These are phyloP conservation scores for Protophormia terraenovae DNA, from an alignment of 2,888 invertebrate genomes.

Conservation along the genomic window DNA sequence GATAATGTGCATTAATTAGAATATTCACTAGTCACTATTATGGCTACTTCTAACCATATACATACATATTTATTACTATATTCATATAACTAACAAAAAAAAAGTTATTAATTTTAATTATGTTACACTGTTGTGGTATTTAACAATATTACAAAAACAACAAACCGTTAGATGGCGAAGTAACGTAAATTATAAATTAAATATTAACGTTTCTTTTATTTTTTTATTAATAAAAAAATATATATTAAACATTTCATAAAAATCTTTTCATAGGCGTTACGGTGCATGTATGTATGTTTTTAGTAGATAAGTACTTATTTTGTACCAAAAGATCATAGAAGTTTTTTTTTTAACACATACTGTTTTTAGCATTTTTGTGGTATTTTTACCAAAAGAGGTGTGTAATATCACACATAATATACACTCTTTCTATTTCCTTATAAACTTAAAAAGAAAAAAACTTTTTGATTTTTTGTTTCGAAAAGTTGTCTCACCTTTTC, in stretches of 20 bases:
- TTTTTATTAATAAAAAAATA: neutral
- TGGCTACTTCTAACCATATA: neutral
- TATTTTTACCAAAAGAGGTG: neutral
- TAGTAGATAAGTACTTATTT: too few relatives aligned
- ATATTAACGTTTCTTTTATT: neutral
- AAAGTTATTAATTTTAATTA: neutral
- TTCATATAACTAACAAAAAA: neutral
- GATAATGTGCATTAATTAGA: neutral
- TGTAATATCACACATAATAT: neutral
- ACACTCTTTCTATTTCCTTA: neutral
- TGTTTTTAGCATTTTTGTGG: neutral
- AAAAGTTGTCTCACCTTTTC: too few relatives aligned
- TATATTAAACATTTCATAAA: neutral
- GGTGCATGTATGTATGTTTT: too few relatives aligned
- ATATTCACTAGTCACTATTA: constrained; percentile 6
- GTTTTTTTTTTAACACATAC: neutral
- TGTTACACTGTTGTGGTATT: neutral
- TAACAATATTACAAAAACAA: neutral
- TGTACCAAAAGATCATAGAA: too few relatives aligned
- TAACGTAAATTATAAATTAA: neutral
- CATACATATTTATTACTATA: neutral
- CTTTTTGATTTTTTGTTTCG: neutral
- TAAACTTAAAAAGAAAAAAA: neutral
- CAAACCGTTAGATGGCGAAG: constrained; percentile 8
- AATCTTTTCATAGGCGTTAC: too few relatives aligned